Percentiles rank a stretch among this genome's conserved stretches.
Conservation (phyloP, 1,140 invertebrate genomes). For the Physella acuta region DNA sequence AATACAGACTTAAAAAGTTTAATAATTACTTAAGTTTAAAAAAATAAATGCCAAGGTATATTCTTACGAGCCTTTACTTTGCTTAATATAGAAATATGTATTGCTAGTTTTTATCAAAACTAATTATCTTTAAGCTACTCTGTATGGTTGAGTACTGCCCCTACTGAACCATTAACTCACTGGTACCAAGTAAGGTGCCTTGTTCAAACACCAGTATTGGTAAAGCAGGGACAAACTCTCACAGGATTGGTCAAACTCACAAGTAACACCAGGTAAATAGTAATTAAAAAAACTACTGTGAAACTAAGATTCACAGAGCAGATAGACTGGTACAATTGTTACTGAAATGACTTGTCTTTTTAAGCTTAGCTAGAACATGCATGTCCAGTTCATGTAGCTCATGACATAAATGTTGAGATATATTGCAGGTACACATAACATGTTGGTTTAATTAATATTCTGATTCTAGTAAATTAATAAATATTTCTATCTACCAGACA, state of each 20-base stretch:
- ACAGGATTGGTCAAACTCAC: constrained; percentile 84
- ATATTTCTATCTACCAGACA: constrained; percentile 65
- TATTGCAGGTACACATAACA: background rate
- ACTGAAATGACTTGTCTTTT: no score
- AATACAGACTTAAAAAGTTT: no score
- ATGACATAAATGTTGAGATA: background rate
- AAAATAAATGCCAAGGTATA: background rate
- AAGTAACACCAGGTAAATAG: constrained; percentile 90
- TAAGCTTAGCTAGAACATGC: no score
- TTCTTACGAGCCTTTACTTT: background rate
- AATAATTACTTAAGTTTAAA: background rate
- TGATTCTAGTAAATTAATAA: no score
- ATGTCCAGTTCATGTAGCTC: no score
- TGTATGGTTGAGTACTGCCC: constrained; percentile 97
- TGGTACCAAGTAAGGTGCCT: constrained; percentile 99
- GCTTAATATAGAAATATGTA: background rate
- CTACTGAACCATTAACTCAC: constrained; percentile 97
- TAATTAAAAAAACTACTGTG: constrained; percentile 3
- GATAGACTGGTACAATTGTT: no score
- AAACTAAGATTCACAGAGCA: no score
- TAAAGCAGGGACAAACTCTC: constrained; percentile 89
- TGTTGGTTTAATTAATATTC: background rate
- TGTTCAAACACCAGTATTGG: constrained; percentile 89
- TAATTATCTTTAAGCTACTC: constrained; percentile 65
- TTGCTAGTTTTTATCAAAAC: no score